phyloP scores from a whole-genome alignment of 2,888 invertebrate genomes.

The Galerucella calmariensis region DNA sequence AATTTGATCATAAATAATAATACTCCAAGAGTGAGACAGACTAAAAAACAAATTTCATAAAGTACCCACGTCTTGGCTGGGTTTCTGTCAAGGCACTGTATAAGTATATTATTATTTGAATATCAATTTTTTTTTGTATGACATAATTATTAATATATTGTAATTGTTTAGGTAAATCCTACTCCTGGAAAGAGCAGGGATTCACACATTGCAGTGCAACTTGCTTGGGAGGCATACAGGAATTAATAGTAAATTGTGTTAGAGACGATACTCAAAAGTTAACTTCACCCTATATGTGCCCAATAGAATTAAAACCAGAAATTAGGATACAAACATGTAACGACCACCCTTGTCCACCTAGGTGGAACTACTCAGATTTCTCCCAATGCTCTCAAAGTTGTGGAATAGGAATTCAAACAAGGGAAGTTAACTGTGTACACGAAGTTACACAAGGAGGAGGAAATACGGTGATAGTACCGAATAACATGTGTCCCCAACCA shows the following conservation, averaged over 20 bases:
- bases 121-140: not conserved
- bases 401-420: slow-evolving; percentile 91
- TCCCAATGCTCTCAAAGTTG: slow-evolving; percentile 92
- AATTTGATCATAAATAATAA: no score
- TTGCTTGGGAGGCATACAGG: slow-evolving; percentile 80
- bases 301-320: slow-evolving; percentile 88
- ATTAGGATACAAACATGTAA: slow-evolving; percentile 78
- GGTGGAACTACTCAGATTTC: slow-evolving; percentile 93
- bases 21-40: no score
- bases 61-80: no score
- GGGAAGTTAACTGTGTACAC: slow-evolving; percentile 90
- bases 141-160: slow-evolving; percentile 27
- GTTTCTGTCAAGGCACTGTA: no score
- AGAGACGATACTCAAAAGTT: slow-evolving; percentile 87
- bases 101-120: no score
- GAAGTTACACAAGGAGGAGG: slow-evolving; percentile 87
- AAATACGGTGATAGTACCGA: slow-evolving; percentile 92
- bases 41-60: no score
- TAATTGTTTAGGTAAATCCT: slow-evolving; percentile 76
- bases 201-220: slow-evolving; percentile 95
- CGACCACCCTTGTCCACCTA: slow-evolving; percentile 93
- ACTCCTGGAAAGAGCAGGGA: slow-evolving; percentile 90
- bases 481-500: slow-evolving; percentile 92
- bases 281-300: slow-evolving; percentile 88
- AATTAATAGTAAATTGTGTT: slow-evolving; percentile 88